Base-by-base conservation (phyloP, 2,113 vertebrate genomes). In the Dasypus novemcinctus region DNA sequence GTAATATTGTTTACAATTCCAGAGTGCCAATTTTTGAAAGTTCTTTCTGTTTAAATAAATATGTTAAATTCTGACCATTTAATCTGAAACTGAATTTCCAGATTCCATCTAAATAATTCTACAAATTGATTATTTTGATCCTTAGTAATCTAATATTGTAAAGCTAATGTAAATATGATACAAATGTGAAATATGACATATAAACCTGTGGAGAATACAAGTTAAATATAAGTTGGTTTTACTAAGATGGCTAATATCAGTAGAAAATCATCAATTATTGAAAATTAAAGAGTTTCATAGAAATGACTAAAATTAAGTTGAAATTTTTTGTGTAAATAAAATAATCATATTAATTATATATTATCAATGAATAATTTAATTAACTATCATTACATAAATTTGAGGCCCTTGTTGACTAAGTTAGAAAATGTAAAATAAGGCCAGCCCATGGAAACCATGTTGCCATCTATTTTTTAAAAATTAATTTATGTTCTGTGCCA, bases 51-150 rank as follows among this genome's bases (percentile, higher is more conserved):
- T 17, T 59, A 81, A 86, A 87, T 72, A 91, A 85, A 91, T 36
- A 72, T 74, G 33, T 80, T 69, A 81, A 75, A 97, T 75, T 79
- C 52, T 0, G 61, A 36, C 8, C 81, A 90, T 29, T 84, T 76
- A 72, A 87, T 57, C 43, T 85, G 49, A 13, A 27, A 91, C 74
- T 87, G 0, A 84, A 74, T 94, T 96, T 68, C 86, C 41, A 93
- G 25, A 96, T 93, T 63, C 25, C 89, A 54, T 52, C 71, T 46
- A 96, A 97, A 95, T 46, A 31, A 43, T 43, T 84, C 89, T 92
- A 49, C 15, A 87, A 71, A 84, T 83, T 81, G 15, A 96, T 93
- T 96, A 1, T 76, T 95, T 93, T 87, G 33, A 63, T 68, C 76
- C 46, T 49, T 59, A 4, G 49, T 27, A 96, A 69, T 63, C 29